A percentile compares a stretch with the other conserved stretches of the same genome.
Evolutionary conservation across 2,888 invertebrate species (phyloP).

Genomic region (Octonoba sinensis): DNA sequence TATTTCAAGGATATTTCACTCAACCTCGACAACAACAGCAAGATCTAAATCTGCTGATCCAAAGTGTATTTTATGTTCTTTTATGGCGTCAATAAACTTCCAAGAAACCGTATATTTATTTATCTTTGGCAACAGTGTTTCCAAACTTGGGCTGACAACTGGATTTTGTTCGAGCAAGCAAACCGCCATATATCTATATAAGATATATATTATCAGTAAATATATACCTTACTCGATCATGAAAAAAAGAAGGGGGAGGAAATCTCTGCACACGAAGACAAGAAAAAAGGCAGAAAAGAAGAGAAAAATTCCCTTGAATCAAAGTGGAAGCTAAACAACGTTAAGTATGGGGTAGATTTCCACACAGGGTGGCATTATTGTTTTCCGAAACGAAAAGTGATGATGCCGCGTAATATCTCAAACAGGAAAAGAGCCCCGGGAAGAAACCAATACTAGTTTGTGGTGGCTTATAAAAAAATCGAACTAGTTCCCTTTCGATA

Average conservation of each 20-base stretch:
- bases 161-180: constrained; percentile 8
- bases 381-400: constrained; percentile 36
- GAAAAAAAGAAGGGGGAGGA: not conserved
- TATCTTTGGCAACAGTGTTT: constrained; percentile 37
- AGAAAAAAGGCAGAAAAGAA: not conserved
- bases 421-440: not conserved
- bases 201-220: constrained; percentile 35
- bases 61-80: too few relatives aligned
- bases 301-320: too few relatives aligned
- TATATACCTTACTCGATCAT: constrained; percentile 4
- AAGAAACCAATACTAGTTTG: too few relatives aligned
- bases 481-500: too few relatives aligned
- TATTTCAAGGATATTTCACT: too few relatives aligned
- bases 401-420: constrained; percentile 39
- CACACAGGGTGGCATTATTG: not conserved
- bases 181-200: constrained; percentile 11
- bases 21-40: too few relatives aligned
- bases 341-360: constrained; percentile 38
- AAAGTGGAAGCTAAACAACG: constrained; percentile 20
- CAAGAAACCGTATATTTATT: constrained; percentile 45
- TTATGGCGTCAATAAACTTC: constrained; percentile 35
- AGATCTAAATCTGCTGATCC: too few relatives aligned
- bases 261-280: not conserved
- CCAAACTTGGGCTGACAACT: constrained; percentile 40
- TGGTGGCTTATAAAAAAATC: too few relatives aligned